phyloP scores from a whole-genome alignment of 2,888 invertebrate genomes.

The Myopa testacea region DNA sequence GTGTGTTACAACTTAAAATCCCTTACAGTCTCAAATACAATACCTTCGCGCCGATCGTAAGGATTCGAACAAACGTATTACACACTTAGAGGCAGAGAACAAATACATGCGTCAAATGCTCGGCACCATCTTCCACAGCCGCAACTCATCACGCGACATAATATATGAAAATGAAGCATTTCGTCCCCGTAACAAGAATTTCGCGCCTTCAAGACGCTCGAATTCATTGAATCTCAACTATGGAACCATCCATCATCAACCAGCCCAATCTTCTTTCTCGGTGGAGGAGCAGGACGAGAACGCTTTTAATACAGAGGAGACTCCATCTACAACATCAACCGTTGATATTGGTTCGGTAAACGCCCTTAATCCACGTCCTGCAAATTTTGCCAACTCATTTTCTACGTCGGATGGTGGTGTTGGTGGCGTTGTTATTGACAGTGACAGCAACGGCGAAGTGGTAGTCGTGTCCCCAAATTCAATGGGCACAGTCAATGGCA shows the following conservation, averaged over 20 bases:
- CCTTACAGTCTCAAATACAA: slow-evolving; percentile 74
- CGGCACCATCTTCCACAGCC: slow-evolving; percentile 61
- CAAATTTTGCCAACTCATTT: slow-evolving; percentile 52
- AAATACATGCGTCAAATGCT: slow-evolving; percentile 68
- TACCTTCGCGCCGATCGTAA: slow-evolving; percentile 75
- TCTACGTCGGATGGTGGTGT: slow-evolving; percentile 57
- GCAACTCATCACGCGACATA: slow-evolving; percentile 55
- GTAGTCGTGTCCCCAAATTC: slow-evolving; percentile 44
- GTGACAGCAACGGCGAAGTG: slow-evolving; percentile 16
- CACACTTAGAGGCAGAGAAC: slow-evolving; percentile 77
- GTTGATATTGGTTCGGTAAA: slow-evolving; percentile 44
- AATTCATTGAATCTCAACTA: slow-evolving; percentile 65
- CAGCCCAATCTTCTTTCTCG: slow-evolving; percentile 52
- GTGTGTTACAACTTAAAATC: background rate
- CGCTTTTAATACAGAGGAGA: slow-evolving; percentile 45
- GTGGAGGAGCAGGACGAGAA: slow-evolving; percentile 59
- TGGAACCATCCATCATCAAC: slow-evolving; percentile 64
- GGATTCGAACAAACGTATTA: slow-evolving; percentile 76
- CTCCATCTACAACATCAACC: slow-evolving; percentile 46
- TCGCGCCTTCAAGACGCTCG: slow-evolving; percentile 56
- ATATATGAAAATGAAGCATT: slow-evolving; percentile 64
- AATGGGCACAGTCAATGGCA: slow-evolving; percentile 35
- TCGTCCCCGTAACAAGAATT: slow-evolving; percentile 58
- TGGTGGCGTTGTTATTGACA: slow-evolving; percentile 39
- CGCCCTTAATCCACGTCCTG: slow-evolving; percentile 45